A percentile compares a stretch with the other conserved stretches of the same genome.
These are phyloP conservation scores for Argyrosomus japonicus DNA, from an alignment of 2,113 vertebrate species.

Conservation along the genomic window DNA sequence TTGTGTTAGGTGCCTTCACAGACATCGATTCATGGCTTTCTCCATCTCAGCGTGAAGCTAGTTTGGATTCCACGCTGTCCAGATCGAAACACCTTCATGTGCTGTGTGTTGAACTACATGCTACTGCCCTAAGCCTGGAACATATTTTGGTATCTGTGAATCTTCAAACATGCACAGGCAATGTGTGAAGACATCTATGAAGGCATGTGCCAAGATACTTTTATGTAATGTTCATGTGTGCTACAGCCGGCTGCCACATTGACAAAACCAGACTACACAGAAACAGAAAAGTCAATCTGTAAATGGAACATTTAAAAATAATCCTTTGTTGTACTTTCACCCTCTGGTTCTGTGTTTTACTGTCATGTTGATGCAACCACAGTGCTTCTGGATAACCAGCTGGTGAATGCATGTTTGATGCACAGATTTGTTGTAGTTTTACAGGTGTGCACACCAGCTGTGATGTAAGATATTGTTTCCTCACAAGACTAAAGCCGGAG, in stretches of 20 bases:
- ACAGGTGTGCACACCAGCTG: not conserved
- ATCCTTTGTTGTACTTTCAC: not conserved
- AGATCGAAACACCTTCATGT: slow-evolving; percentile 3
- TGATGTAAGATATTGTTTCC: not conserved
- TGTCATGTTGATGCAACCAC: not conserved
- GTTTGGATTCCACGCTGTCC: slow-evolving; percentile 22
- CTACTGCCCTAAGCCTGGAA: slow-evolving; percentile 21
- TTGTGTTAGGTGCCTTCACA: slow-evolving; percentile 20
- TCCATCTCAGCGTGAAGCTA: not conserved
- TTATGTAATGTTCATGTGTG: slow-evolving; percentile 52
- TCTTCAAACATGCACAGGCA: slow-evolving; percentile 25
- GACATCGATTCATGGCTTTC: not conserved
- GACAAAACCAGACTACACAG: not conserved
- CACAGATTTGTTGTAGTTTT: not conserved
- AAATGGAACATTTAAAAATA: slow-evolving; percentile 13
- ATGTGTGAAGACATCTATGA: slow-evolving; percentile 12
- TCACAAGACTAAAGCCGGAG: not conserved
- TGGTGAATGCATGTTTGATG: not conserved
- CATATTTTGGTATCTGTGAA: slow-evolving; percentile 20
- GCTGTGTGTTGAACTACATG: slow-evolving; percentile 4
- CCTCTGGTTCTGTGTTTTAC: not conserved
- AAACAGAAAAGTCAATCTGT: not conserved
- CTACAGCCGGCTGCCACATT: slow-evolving; percentile 35
- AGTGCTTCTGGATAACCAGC: not conserved
- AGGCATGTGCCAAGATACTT: slow-evolving; percentile 34